Base-by-base conservation (phyloP, 1,140 invertebrate species). In the Euwallacea similis region DNA sequence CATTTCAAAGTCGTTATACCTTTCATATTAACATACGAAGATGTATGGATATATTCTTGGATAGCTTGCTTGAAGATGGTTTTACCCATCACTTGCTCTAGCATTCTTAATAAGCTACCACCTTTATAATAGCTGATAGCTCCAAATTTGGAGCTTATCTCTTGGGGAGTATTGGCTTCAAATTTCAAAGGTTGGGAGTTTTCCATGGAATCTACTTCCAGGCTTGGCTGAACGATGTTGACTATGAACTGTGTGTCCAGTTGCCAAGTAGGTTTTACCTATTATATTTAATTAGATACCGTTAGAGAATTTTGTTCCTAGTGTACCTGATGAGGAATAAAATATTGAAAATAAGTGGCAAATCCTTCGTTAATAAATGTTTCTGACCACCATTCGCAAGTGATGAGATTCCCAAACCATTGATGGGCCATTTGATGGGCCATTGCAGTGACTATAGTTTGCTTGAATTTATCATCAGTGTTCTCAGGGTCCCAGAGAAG, bases 331-430 rank as follows among this genome's bases (percentile, higher is more conserved):
- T 65, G n/a, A 6, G 69, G 46, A 21, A 42, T 47, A 10, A 58
- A 53, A 75, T 89, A 93, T 80, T 93, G 87, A 83, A 96, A 90
- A 78, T 90, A 97, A 2, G 88, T 88, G 7, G 95, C 95, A 79
- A 97, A 96, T 2, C 94, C 94, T 84, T 96, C 94, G 81, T 96
- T 96, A 7, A 97, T 83, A 93, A 94, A 97, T 0, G 97, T 83
- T 81, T 97, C 93, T 79, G 92, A 90, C 95, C 95, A 97, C 94
- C 94, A 97, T 74, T 89, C 86, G 87, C 95, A 89, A 9, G 93
- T 96, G 2, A 95, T 87, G 74, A 94, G 84, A 84, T 94, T 93
- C 63, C 93, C 92, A 82, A 94, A 94, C 93, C 93, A 96, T 90
- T 90, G 93, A 79, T 98, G 96, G 11, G 95, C 94, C 61, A 97